phyloP scores from a whole-genome alignment of 2,113 vertebrate species.

The Myiozetetes cayanensis region DNA sequence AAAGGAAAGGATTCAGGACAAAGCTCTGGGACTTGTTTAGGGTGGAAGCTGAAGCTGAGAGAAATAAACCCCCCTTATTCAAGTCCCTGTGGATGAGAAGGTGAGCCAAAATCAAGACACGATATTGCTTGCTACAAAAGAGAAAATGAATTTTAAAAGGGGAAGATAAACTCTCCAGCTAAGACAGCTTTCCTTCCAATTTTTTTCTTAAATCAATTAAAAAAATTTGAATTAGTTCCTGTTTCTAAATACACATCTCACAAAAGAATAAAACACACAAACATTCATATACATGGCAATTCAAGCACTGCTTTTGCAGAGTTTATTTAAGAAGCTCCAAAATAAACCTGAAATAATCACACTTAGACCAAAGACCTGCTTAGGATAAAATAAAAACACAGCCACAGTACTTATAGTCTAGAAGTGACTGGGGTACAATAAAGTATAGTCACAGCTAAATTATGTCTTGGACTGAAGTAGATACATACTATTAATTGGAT shows the following conservation, averaged over 20 bases:
- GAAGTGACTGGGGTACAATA: slow-evolving; percentile 35
- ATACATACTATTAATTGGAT: slow-evolving; percentile 72
- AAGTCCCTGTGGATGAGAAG: neutral
- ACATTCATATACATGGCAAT: neutral
- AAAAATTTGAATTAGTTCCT: neutral
- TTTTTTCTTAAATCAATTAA: neutral
- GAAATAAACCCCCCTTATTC: neutral
- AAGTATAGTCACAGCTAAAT: slow-evolving; percentile 68
- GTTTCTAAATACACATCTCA: neutral
- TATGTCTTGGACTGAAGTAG: slow-evolving; percentile 45
- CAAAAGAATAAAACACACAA: neutral
- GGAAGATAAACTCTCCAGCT: neutral
- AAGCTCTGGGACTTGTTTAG: neutral
- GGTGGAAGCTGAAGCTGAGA: neutral
- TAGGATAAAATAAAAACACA: neutral
- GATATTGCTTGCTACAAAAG: neutral
- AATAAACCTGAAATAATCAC: neutral
- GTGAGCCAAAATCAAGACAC: neutral
- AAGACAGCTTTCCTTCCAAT: neutral
- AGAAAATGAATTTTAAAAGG: neutral
- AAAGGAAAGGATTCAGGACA: neutral
- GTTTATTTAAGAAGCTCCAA: neutral
- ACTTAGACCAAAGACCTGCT: neutral
- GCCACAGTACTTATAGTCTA: slow-evolving; percentile 2
- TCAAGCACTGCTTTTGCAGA: neutral